A percentile compares a stretch with the other conserved stretches of the same genome.
Evolutionary conservation across 2,797 vertebrate species (phyloP).

Genomic region (Spinus olivaceus): DNA sequence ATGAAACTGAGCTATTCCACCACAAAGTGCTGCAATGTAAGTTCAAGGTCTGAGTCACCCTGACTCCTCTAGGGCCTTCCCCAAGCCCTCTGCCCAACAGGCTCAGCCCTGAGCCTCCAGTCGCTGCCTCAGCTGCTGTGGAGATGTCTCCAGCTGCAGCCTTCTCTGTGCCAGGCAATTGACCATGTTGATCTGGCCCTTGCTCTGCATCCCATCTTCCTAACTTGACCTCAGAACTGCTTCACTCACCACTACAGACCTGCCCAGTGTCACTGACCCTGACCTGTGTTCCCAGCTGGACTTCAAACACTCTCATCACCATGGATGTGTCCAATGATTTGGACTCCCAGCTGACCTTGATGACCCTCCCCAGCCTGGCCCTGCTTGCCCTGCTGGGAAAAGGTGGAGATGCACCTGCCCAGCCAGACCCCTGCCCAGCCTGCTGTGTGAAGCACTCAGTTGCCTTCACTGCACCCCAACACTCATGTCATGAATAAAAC

Average conservation of each 20-base stretch:
- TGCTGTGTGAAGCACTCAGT: accelerated
- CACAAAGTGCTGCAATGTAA: neutral
- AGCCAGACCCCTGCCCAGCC: neutral
- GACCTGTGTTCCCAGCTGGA: neutral
- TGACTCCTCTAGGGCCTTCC: no score
- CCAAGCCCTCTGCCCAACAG: neutral
- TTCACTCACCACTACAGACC: neutral
- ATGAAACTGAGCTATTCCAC: neutral
- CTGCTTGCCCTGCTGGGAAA: neutral
- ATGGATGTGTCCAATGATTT: accelerated
- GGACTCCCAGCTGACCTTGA: neutral
- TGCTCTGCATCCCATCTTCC: no score
- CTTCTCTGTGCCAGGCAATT: neutral
- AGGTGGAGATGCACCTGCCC: neutral
- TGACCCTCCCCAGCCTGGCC: neutral
- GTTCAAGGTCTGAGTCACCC: neutral
- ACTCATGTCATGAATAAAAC: neutral
- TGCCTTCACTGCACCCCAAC: neutral
- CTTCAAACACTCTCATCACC: neutral
- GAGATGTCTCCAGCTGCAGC: neutral
- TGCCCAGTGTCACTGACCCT: neutral
- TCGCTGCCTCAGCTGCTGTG: neutral
- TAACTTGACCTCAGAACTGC: neutral
- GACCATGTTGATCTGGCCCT: neutral
- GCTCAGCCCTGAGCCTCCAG: neutral